A percentile compares a stretch with the other conserved stretches of the same genome.
phyloP scores from a whole-genome alignment of 2,888 invertebrate genomes.

The Drosophila greeni region DNA sequence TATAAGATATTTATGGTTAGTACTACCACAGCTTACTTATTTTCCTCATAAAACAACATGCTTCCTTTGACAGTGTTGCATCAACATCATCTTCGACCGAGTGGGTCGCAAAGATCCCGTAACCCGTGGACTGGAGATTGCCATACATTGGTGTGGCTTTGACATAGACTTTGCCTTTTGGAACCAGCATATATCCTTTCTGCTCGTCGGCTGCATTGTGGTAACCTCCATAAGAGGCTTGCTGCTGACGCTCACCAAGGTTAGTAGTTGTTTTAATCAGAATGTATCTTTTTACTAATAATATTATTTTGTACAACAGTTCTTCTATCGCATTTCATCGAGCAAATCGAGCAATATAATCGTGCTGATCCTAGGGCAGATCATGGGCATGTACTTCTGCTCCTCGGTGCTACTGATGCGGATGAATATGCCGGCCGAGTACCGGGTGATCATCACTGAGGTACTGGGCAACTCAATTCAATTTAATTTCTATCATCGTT shows the following conservation, averaged over 20 bases:
- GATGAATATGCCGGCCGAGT: conserved; percentile 99
- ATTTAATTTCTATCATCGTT: conserved; percentile 99
- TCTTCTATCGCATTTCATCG: conserved; percentile 99
- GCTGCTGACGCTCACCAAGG: conserved; percentile 97
- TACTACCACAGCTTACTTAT: accelerated
- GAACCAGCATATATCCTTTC: conserved; percentile 99
- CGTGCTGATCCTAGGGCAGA: conserved; percentile 96
- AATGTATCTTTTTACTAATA: no score
- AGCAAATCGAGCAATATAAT: conserved; percentile 99
- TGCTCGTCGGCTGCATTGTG: conserved; percentile 97
- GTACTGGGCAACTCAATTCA: conserved; percentile 95
- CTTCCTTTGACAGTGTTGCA: conserved; percentile 86
- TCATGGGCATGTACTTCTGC: conserved; percentile 99
- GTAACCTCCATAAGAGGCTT: conserved; percentile 98
- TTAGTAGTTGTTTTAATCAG: conserved; percentile 74
- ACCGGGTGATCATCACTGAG: conserved; percentile 90
- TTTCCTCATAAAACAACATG: no score
- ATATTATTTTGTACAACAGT: conserved; percentile 81
- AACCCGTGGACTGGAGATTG: conserved; percentile 96
- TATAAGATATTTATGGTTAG: conserved; percentile 99
- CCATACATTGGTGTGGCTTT: conserved; percentile 97
- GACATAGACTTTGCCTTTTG: conserved; percentile 98
- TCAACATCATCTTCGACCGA: conserved; percentile 99
- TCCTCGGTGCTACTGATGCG: conserved; percentile 97
- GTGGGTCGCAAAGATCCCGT: conserved; percentile 99